Conservation (phyloP, 2,888 invertebrate species). For the Suillia variegata region DNA sequence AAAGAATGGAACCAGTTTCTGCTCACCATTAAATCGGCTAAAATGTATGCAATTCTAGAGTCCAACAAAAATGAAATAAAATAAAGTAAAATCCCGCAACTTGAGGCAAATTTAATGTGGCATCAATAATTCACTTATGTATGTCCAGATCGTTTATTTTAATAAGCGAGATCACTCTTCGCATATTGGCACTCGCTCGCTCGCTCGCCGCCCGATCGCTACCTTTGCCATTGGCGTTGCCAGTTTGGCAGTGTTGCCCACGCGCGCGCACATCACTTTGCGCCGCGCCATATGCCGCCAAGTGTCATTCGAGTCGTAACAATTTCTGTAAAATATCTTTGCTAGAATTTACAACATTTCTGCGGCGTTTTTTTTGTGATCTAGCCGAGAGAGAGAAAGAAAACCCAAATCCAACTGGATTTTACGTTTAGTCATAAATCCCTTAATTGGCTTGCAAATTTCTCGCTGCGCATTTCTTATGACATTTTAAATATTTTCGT, state of each 20-base stretch:
- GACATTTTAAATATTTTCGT: constrained; percentile 13
- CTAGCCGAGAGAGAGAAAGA: no score
- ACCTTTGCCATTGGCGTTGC: background rate
- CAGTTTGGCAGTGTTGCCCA: background rate
- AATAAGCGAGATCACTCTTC: background rate
- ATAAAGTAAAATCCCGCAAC: background rate
- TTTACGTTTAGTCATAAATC: no score
- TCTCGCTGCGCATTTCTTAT: constrained; percentile 11
- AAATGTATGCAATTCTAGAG: no score
- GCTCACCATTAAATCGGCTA: background rate
- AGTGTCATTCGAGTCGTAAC: background rate
- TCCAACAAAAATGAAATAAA: no score
- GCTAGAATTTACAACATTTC: no score
- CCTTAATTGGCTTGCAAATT: constrained; percentile 18
- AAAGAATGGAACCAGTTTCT: no score
- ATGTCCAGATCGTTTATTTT: constrained; percentile 15
- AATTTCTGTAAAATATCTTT: no score
- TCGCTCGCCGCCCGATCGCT: no score
- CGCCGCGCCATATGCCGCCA: background rate
- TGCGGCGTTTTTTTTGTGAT: no score
- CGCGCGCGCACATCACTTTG: background rate
- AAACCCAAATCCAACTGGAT: no score
- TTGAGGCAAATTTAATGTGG: constrained; percentile 14
- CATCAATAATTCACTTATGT: constrained; percentile 26
- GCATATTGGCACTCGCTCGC: background rate